Evolutionary conservation across 2,797 vertebrate species (phyloP), one percentile per base, ranked within the genome.

Genomic region (Vespertilio murinus): DNA sequence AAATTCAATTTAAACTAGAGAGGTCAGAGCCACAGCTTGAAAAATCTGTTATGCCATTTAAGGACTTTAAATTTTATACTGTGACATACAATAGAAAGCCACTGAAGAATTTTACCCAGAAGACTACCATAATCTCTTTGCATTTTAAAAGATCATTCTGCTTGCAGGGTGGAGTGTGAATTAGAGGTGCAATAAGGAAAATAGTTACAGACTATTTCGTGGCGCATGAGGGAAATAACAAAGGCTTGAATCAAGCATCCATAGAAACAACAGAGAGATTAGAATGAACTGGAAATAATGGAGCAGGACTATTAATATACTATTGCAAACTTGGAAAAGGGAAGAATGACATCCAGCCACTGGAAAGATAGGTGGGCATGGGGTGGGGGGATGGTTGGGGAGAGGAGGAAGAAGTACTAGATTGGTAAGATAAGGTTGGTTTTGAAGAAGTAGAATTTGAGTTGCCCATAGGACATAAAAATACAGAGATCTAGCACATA

Each of bases 221-320:
- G 30, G 13, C 38, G 23, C 71, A 56, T 64, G n/a, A 83, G 18
- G 85, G 11, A 94, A 88, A 83, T 52, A 25, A 78, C 38, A 91
- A 93, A 81, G 10, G 4, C 2, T 85, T 54, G 9, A 77, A 73
- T 7, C 22, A 83, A 73, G 3, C 45, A 78, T 82, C 3, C 8
- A 23, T n/a, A 92, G n/a, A 90, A 88, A 87, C n/a, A 64, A 35
- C 14, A 65, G 25, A 82, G 18, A 81, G 17, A 65, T 81, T 67
- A 77, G 33, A 70, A 17, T n/a, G 49, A 82, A 3, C 23, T 73
- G 2, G 4, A 73, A 78, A 73, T 67, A 85, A 77, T 38, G 45
- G n/a, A 83, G 6, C n/a, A 69, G 40, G 3, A 7, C 47, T 56
- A 64, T 33, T 35, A 64, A 94, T 11, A 78, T 9, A 70, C 22